A percentile compares a stretch with the other conserved stretches of the same genome.
These are phyloP conservation scores for Eurytoma californica DNA, from an alignment of 2,888 invertebrate species.

Conservation along the genomic window DNA sequence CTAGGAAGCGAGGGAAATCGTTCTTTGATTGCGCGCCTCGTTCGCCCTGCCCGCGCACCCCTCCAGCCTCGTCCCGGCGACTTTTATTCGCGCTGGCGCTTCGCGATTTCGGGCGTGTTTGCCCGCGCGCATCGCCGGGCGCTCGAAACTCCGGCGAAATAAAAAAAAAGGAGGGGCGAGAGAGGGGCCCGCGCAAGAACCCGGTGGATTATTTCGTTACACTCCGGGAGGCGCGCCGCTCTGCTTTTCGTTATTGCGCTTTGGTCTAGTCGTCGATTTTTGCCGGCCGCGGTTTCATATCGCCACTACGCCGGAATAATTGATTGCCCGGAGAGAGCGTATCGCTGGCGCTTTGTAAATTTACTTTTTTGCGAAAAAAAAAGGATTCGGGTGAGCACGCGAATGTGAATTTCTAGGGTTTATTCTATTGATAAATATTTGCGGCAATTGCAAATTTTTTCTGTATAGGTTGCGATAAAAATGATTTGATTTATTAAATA, in stretches of 20 bases:
- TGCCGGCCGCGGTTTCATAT: neutral
- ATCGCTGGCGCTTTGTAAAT: too few species aligned
- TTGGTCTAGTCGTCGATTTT: neutral
- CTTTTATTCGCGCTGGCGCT: slow-evolving; percentile 1
- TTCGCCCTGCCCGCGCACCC: neutral
- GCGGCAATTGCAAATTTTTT: too few species aligned
- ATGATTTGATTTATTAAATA: too few species aligned
- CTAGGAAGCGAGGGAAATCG: slow-evolving; percentile 11
- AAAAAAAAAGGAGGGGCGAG: neutral
- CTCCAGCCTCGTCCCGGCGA: neutral
- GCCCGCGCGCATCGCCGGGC: neutral
- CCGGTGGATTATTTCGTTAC: neutral
- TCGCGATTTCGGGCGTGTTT: neutral
- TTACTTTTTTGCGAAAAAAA: too few species aligned
- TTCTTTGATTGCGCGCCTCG: slow-evolving; percentile 46
- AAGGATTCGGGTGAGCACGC: too few species aligned
- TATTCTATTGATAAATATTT: too few species aligned
- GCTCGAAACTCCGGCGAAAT: neutral
- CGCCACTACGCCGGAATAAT: neutral
- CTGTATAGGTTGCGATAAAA: too few species aligned
- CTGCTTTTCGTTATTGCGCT: neutral
- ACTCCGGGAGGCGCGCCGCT: too few species aligned
- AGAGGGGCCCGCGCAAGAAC: neutral
- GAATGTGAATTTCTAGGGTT: too few species aligned
- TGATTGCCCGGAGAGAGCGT: too few species aligned